Base-by-base conservation (phyloP, 2,797 vertebrate species). In the Xerus rutilus region DNA sequence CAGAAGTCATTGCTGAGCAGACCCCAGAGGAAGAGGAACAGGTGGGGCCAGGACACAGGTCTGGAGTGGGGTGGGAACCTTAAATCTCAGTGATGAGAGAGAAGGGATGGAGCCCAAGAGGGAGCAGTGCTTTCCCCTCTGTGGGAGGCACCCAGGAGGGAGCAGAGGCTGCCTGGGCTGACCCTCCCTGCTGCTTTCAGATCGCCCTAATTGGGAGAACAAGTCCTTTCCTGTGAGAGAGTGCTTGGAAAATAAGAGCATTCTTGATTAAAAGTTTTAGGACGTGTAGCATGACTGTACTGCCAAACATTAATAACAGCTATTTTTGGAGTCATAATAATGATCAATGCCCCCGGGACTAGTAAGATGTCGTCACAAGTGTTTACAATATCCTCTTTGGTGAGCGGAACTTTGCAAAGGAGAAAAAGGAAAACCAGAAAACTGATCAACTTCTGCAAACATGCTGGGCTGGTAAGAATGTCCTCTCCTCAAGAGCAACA, bases 281-380 rank as follows among this genome's bases (percentile, higher is more conserved):
- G 21, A 35, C 0, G 0, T 5, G 0, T 1, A 1, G 2, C 7
- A 3, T 25, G 64, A 49, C 5, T 3, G 39, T 25, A 30, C 70
- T 7, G 89, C n/a, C 6, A 2, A 21, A 47, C 81, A 10, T 59
- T 43, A 57, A n/a, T 59, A 64, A 94, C 64, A 30, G 39, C 47
- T 69, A 28, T 52, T 92, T 89, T 59, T 67, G 72, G 88, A 74
- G 43, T 83, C 89, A 1, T 28, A 35, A 43, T 86, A 14, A 59
- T 7, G 86, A 85, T 23, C 90, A 23, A 54, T 39, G 92, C 52
- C 49, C 76, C 69, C 0, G 11, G 77, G 87, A 17, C 39, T 17
- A 30, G 86, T 87, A 83, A 90, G 92, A 86, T 7, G 45, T 67
- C 81, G 47, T 45, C 30, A 0, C 28, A 13, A 78, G 73, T 30